Evolutionary conservation across 2,888 invertebrate species (phyloP).

Genomic region (Pristionchus fissidentatus): DNA sequence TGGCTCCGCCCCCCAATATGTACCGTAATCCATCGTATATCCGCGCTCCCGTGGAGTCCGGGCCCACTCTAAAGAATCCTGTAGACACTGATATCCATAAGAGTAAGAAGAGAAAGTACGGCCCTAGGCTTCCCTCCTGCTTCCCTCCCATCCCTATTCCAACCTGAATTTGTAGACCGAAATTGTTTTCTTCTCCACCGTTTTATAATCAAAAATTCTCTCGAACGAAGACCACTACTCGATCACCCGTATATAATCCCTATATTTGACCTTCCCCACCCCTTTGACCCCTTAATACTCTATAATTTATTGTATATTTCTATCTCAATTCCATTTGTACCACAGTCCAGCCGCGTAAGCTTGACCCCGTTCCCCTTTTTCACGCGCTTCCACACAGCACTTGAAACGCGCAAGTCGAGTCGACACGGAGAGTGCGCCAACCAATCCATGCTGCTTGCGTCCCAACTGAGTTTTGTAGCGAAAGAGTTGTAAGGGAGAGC

Average conservation of each 20-base stretch:
- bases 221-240: slow-evolving; percentile 22
- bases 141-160: neutral
- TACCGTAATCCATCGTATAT: neutral
- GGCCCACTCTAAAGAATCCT: slow-evolving; percentile 46
- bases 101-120: slow-evolving; percentile 1
- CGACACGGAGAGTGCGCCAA: slow-evolving; percentile 20
- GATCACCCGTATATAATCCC: slow-evolving; percentile 31
- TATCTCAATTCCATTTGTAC: too few relatives aligned
- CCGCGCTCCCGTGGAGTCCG: slow-evolving; percentile 33
- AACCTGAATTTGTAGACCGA: slow-evolving; percentile 27
- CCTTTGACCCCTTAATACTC: neutral
- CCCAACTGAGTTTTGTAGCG: neutral
- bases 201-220: neutral
- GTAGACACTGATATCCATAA: slow-evolving; percentile 8
- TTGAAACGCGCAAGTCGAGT: slow-evolving; percentile 28
- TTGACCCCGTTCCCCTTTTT: slow-evolving; percentile 17
- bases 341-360: slow-evolving; percentile 20
- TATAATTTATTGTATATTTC: slow-evolving; percentile 12
- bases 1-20: slow-evolving; percentile 40
- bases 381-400: neutral
- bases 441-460: neutral
- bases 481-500: too few relatives aligned
- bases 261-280: neutral
- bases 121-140: slow-evolving; percentile 34
- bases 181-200: slow-evolving; percentile 19